Evolutionary conservation across 2,797 vertebrate species (phyloP).

Genomic region (Lepidocolaptes lacrymiger): DNA sequence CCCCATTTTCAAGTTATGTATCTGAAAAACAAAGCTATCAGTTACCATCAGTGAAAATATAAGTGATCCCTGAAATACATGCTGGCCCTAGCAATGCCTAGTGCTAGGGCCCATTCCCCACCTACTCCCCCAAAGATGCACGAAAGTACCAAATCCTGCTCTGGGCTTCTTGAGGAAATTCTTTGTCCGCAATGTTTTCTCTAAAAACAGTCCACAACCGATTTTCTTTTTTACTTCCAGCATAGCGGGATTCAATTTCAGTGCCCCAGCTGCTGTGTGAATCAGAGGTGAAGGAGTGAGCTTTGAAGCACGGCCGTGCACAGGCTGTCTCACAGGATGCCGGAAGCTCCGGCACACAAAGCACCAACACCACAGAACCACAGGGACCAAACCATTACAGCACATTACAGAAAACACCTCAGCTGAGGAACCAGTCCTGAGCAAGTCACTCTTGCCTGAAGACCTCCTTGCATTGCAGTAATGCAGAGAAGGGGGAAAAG

Average conservation of each 20-base stretch:
- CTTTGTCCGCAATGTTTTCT: conserved; percentile 57
- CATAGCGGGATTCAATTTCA: conserved; percentile 40
- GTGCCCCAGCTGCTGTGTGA: conserved; percentile 50
- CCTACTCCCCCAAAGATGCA: not conserved
- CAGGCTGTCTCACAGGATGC: not conserved
- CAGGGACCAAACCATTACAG: conserved; percentile 13
- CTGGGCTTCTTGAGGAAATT: conserved; percentile 57
- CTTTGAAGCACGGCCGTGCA: conserved; percentile 21
- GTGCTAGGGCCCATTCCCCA: too few relatives aligned
- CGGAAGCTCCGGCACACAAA: not conserved
- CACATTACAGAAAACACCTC: not conserved
- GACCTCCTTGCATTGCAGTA: not conserved
- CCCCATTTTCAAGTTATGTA: not conserved
- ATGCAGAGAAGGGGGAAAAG: not conserved
- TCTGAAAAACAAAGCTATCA: not conserved
- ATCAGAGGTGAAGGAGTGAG: conserved; percentile 51
- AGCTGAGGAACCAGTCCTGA: not conserved
- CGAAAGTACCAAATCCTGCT: conserved; percentile 47
- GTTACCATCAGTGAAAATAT: not conserved
- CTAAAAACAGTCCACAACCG: conserved; percentile 31
- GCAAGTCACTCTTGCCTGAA: not conserved
- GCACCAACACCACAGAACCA: not conserved
- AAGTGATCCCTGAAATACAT: not conserved
- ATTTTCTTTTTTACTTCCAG: conserved; percentile 15
- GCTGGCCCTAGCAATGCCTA: not conserved